Percentiles rank a stretch among this genome's conserved stretches.
These are phyloP conservation scores for Amiota communis DNA, from an alignment of 2,888 invertebrate genomes.

Conservation along the genomic window DNA sequence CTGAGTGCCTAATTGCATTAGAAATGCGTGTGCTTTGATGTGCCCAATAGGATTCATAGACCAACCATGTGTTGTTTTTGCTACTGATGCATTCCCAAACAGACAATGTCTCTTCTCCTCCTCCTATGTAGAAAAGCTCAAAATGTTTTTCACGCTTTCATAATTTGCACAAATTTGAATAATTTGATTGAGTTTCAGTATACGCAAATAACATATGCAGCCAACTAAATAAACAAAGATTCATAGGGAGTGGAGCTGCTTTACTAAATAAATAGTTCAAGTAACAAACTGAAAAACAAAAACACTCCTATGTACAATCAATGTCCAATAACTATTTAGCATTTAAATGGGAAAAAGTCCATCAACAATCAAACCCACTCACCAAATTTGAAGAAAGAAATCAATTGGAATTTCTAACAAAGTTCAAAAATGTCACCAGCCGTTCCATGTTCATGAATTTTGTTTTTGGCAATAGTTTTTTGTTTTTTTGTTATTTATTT, in stretches of 20 bases:
- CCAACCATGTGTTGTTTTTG: background rate
- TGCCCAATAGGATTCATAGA: background rate
- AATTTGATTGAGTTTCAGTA: constrained; percentile 67
- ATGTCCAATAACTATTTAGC: constrained; percentile 28
- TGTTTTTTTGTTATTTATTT: background rate
- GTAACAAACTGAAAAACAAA: too few species aligned
- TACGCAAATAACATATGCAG: constrained; percentile 21
- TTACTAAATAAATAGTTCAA: too few species aligned
- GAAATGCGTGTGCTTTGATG: constrained; percentile 9
- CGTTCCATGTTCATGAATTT: background rate
- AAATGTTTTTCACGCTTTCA: background rate
- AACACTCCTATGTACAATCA: too few species aligned
- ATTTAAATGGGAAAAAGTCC: constrained; percentile 29
- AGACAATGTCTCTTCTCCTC: constrained; percentile 21
- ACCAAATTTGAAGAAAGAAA: background rate
- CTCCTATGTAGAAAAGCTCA: background rate
- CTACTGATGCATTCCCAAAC: background rate
- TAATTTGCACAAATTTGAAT: constrained; percentile 70
- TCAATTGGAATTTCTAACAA: background rate
- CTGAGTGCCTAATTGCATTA: constrained; percentile 52
- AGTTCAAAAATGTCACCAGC: background rate
- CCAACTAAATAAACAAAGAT: constrained; percentile 7
- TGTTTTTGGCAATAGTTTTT: background rate
- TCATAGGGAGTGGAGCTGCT: too few species aligned
- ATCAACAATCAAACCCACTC: background rate